Conservation (phyloP, 2,113 vertebrate species). For the Hiodon alosoides region DNA sequence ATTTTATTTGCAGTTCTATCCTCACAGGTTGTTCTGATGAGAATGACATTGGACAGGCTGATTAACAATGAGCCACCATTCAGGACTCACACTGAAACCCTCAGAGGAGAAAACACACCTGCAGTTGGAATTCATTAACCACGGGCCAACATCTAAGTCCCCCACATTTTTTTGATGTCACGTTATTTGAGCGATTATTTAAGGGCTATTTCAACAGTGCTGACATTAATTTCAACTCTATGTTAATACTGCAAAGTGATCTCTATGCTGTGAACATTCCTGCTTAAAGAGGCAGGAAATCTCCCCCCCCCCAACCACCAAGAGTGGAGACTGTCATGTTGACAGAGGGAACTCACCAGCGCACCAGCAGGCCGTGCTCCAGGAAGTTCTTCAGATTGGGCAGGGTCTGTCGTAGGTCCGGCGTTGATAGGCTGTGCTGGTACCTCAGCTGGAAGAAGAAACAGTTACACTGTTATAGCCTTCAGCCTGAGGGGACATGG, state of each 20-base stretch:
- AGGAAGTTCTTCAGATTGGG: constrained; percentile 96
- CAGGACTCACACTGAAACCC: neutral
- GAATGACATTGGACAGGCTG: neutral
- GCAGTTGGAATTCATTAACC: constrained; percentile 11
- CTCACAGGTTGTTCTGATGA: neutral
- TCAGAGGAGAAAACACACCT: neutral
- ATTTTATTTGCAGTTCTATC: neutral
- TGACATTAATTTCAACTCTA: neutral
- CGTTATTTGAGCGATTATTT: neutral
- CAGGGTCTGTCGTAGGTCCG: constrained; percentile 91
- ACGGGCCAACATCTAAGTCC: neutral
- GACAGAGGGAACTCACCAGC: constrained; percentile 73
- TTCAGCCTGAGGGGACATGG: neutral
- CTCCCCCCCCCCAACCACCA: neutral
- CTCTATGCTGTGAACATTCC: neutral
- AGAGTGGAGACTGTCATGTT: no score
- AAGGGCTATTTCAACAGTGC: neutral
- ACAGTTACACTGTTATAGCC: neutral
- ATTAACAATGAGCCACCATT: neutral
- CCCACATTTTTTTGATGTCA: neutral
- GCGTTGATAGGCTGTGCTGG: constrained; percentile 89
- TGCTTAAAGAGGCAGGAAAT: neutral
- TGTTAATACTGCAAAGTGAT: neutral
- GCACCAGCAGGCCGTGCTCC: constrained; percentile 89
- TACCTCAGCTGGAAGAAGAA: constrained; percentile 80